Evolutionary conservation across 2,797 vertebrate species (phyloP), one percentile per base, ranked within the genome.

Genomic region (Limnodromus scolopaceus): DNA sequence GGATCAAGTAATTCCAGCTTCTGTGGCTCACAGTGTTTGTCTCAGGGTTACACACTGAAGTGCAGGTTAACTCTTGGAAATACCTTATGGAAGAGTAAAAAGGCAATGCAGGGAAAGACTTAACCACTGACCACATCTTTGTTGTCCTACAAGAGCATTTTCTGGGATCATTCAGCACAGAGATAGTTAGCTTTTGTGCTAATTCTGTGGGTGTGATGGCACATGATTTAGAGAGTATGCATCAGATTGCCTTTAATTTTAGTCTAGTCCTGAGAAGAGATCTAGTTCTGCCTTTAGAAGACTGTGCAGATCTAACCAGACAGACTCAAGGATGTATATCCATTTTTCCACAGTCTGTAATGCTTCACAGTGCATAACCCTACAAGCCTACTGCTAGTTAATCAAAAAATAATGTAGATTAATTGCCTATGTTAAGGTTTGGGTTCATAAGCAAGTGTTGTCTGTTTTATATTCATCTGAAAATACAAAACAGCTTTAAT

Each of bases 21-120:
- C 55, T 63, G 30, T 38, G 34, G 7, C 22, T 79, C 15, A n/a
- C 4, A 27, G 1, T 0, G 0, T 13, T 76, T 38, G 15, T 51
- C 14, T 80, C 23, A 30, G 23, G 66, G 8, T n/a, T 78, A 43
- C 27, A 22, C 2, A 12, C 3, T 15, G 15, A 86, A 43, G 10
- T 76, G 32, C 27, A 45, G 27, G 8, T 69, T 72, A 72, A 46
- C 11, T 69, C 43, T 70, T 32, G 34, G 20, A 46, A 89, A 65
- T 16, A 6, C 4, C 5, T 68, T 53, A 30, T 16, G 14, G 5
- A 82, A 49, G 4, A 22, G 19, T 34, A 32, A 65, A 65, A 83
- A 76, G 28, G 9, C 27, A 69, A 10, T 7, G 16, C 8, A 45
- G 27, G 15, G 34, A 53, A 22, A 45, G 5, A 23, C 5, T 75